Conservation (phyloP, 1,140 invertebrate genomes). For the Polypedilum vanderplanki region DNA sequence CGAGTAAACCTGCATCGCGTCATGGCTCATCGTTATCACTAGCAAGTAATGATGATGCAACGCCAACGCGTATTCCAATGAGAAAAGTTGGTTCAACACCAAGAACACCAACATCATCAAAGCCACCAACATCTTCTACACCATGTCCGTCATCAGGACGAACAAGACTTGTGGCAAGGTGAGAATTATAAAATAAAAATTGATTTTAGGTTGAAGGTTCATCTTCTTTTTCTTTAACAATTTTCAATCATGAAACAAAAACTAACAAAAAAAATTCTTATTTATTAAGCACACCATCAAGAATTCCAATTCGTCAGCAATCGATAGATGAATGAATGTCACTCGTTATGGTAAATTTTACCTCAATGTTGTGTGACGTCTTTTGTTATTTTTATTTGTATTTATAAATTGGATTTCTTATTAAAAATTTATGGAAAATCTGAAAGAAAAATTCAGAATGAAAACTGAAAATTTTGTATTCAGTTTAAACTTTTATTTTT, state of each 20-base stretch:
- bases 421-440: background rate
- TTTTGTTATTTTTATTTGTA: background rate
- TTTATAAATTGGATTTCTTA: background rate
- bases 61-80: background rate
- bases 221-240: background rate
- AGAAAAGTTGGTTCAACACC: conserved; percentile 3
- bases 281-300: conserved; percentile 15
- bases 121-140: background rate
- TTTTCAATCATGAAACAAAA: background rate
- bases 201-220: background rate
- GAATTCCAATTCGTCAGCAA: conserved; percentile 1
- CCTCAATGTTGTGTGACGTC: background rate
- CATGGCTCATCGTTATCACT: background rate
- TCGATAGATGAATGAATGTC: conserved; percentile 9
- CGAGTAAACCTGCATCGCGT: background rate
- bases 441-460: background rate
- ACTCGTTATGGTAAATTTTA: conserved; percentile 2
- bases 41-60: background rate
- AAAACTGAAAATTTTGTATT: background rate
- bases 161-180: background rate
- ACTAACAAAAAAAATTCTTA: background rate
- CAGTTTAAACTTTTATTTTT: background rate
- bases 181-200: background rate
- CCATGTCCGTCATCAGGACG: background rate
- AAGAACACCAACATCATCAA: background rate